Evolutionary conservation across 2,888 invertebrate genomes (phyloP).

Genomic region (Emmelina monodactyla): DNA sequence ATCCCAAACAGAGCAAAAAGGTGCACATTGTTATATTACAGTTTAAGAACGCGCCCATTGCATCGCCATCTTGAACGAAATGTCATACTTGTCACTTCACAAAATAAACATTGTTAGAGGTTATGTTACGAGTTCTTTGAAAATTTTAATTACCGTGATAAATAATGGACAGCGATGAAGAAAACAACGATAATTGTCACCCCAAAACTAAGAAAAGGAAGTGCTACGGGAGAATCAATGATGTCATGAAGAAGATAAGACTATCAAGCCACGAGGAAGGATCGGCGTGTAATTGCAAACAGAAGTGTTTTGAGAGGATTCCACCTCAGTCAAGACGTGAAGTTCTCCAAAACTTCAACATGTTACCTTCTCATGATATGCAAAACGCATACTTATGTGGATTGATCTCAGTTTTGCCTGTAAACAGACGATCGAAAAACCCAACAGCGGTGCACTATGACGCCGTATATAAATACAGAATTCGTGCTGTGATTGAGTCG

Average conservation of each 20-base stretch:
- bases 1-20: too few relatives aligned
- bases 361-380: not conserved
- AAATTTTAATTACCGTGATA: too few relatives aligned
- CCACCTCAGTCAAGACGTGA: not conserved
- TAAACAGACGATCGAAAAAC: constrained; percentile 1
- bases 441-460: constrained; percentile 1
- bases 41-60: too few relatives aligned
- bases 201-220: constrained; percentile 6
- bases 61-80: too few relatives aligned
- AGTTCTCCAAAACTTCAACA: not conserved
- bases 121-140: too few relatives aligned
- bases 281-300: not conserved
- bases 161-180: constrained; percentile 4
- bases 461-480: constrained; percentile 2
- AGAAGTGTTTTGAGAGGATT: not conserved
- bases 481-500: constrained; percentile 1
- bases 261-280: constrained; percentile 1
- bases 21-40: too few relatives aligned
- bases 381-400: constrained; percentile 8
- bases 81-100: too few relatives aligned
- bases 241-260: constrained; percentile 2
- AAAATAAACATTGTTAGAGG: too few relatives aligned
- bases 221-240: constrained; percentile 2
- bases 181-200: constrained; percentile 4
- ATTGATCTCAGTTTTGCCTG: constrained; percentile 5